Conservation (phyloP, 1,140 invertebrate species). For the Drosophila chauvacae region DNA sequence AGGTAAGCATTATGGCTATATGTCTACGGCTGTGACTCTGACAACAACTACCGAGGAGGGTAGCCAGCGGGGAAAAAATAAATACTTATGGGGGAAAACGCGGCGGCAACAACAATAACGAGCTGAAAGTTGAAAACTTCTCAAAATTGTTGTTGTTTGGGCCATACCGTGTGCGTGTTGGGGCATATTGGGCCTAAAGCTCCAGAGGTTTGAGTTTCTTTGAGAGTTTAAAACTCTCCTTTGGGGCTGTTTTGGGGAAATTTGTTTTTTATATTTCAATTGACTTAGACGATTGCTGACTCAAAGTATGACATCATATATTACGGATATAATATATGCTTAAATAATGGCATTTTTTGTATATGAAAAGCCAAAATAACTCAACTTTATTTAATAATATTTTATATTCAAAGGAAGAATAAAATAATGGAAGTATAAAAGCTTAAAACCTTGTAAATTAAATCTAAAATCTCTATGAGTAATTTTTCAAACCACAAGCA, state of each 20-base stretch:
- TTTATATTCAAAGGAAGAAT: background rate
- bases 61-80: constrained; percentile 24
- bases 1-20: constrained; percentile 80
- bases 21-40: constrained; percentile 55
- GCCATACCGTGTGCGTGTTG: constrained; percentile 20
- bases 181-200: constrained; percentile 18
- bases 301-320: background rate
- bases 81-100: constrained; percentile 32
- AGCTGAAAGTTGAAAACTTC: constrained; percentile 51
- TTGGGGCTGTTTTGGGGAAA: background rate
- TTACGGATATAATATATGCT: background rate
- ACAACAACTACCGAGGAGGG: constrained; percentile 47
- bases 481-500: too few relatives aligned
- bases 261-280: background rate
- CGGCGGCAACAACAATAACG: constrained; percentile 34
- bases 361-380: background rate
- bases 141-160: constrained; percentile 35
- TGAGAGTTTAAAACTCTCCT: constrained; percentile 2
- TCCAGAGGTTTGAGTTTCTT: constrained; percentile 6
- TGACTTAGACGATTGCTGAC: background rate
- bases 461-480: too few relatives aligned
- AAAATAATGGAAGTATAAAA: background rate
- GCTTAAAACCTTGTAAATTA: too few relatives aligned
- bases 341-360: background rate
- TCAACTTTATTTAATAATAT: background rate